phyloP scores from a whole-genome alignment of 2,888 invertebrate genomes.

The Trachelus stipa region DNA sequence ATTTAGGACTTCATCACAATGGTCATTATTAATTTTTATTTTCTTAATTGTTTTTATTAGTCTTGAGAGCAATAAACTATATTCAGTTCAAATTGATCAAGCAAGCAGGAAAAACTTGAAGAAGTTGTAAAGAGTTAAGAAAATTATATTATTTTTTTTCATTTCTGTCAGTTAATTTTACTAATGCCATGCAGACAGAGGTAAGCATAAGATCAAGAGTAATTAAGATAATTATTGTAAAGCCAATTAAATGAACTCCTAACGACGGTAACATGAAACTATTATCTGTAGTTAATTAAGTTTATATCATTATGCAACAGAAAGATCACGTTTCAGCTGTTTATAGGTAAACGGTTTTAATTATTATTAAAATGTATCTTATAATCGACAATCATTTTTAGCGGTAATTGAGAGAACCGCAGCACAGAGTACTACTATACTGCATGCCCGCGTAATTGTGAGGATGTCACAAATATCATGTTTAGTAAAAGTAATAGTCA shows the following conservation, averaged over 20 bases:
- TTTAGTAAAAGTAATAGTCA: neutral
- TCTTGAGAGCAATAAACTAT: neutral
- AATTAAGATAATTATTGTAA: neutral
- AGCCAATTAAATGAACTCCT: neutral
- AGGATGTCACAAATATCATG: neutral
- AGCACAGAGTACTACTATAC: neutral
- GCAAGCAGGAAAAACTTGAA: neutral
- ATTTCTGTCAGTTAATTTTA: neutral
- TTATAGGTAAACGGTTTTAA: neutral
- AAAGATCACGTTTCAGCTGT: neutral
- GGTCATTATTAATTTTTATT: neutral
- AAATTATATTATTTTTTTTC: neutral
- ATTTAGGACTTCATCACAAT: neutral
- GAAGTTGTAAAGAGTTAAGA: neutral
- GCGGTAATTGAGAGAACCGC: neutral
- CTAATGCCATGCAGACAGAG: neutral
- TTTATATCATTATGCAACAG: neutral
- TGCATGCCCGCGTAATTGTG: neutral
- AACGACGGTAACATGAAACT: neutral
- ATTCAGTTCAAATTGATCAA: neutral
- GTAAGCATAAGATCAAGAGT: neutral
- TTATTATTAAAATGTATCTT: neutral
- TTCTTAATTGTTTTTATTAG: neutral
- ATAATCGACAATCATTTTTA: neutral
- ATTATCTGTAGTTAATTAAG: neutral